Evolutionary conservation across 1,140 invertebrate genomes (phyloP).

Genomic region (Temnothorax longispinosus): DNA sequence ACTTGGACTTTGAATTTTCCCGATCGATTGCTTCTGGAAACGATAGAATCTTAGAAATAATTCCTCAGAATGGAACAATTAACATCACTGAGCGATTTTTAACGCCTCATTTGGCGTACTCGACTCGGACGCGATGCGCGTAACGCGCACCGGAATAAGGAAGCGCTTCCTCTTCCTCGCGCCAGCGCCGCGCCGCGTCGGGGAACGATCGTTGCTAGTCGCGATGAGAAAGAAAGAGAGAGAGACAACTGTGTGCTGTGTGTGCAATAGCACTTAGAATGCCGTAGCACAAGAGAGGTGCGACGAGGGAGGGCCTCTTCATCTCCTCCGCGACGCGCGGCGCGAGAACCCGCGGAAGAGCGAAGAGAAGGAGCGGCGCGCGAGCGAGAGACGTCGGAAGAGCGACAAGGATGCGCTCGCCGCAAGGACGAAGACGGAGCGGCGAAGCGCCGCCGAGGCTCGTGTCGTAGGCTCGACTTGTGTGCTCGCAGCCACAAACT

Average conservation of each 20-base stretch:
- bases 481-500: constrained; percentile 82
- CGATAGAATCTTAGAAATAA: not conserved
- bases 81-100: not conserved
- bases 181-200: not conserved
- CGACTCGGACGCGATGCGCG: constrained; percentile 1
- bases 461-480: constrained; percentile 76
- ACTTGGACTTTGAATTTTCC: not conserved
- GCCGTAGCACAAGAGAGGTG: constrained; percentile 28
- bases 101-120: not conserved
- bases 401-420: constrained; percentile 63
- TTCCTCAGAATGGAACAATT: not conserved
- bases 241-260: not conserved
- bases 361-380: constrained; percentile 61
- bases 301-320: constrained; percentile 35
- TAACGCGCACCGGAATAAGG: constrained; percentile 38
- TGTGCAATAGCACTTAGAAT: constrained; percentile 24
- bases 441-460: constrained; percentile 63
- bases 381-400: constrained; percentile 40
- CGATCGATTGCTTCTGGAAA: not conserved
- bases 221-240: not conserved
- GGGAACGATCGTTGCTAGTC: constrained; percentile 4
- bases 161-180: constrained; percentile 41
- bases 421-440: constrained; percentile 69
- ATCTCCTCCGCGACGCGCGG: not conserved
- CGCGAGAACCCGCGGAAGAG: constrained; percentile 21